A percentile compares a stretch with the other conserved stretches of the same genome.
Evolutionary conservation across 2,113 vertebrate species (phyloP).

Genomic region (Pseudopipra pipra): DNA sequence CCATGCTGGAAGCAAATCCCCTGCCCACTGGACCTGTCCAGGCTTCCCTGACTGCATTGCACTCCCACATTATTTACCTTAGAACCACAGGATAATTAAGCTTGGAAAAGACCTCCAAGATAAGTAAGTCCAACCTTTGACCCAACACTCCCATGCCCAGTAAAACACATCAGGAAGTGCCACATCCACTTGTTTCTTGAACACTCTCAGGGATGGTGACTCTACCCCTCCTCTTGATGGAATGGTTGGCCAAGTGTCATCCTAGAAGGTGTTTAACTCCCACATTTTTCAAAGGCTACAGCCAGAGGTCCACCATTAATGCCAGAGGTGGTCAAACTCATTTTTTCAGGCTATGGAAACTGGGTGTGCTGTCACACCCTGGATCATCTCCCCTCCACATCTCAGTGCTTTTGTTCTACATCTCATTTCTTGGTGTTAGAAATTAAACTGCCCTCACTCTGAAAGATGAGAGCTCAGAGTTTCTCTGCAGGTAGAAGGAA

Average conservation of each 20-base stretch:
- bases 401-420: not conserved
- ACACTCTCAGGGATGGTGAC: not conserved
- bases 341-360: not conserved
- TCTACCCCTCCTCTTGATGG: not conserved
- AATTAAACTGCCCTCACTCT: not conserved
- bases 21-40: not conserved
- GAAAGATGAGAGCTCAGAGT: not conserved
- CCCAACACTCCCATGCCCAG: not conserved
- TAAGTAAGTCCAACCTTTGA: not conserved
- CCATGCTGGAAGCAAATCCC: not conserved
- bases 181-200: not conserved
- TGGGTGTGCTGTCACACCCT: not conserved
- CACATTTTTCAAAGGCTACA: not conserved
- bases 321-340: not conserved
- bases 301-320: not conserved
- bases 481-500: not conserved
- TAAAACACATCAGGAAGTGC: not conserved
- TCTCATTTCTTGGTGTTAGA: not conserved
- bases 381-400: not conserved
- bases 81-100: not conserved
- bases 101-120: not conserved
- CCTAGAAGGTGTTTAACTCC: not conserved
- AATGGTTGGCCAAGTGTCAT: not conserved
- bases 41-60: not conserved
- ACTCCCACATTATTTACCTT: not conserved